Conservation (phyloP, 2,113 vertebrate species). For the Sinocyclocheilus maitianheensis region DNA sequence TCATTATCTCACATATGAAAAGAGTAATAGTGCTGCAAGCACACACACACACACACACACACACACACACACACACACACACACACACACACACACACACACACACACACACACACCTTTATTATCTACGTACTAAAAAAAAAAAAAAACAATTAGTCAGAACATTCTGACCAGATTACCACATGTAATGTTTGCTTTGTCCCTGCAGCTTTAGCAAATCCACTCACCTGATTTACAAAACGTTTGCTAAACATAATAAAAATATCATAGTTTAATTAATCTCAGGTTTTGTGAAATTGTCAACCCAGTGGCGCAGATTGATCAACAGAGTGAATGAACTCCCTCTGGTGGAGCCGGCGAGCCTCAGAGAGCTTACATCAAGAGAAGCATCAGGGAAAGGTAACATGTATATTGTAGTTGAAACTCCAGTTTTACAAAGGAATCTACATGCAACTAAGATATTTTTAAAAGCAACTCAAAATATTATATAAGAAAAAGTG, state of each 20-base stretch:
- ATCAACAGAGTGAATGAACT: neutral
- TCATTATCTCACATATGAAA: neutral
- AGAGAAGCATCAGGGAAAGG: neutral
- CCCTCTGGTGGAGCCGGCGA: neutral
- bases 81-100: too few relatives aligned
- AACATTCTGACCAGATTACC: neutral
- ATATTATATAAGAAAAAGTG: neutral
- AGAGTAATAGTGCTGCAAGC: neutral
- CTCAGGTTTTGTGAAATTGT: neutral
- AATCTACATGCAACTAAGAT: neutral
- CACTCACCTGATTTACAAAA: neutral
- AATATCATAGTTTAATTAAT: neutral
- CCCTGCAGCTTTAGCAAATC: neutral
- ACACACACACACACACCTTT: too few relatives aligned
- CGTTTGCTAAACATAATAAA: neutral
- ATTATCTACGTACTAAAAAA: neutral
- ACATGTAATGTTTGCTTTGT: neutral
- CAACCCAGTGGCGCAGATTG: neutral
- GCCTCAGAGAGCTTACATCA: neutral
- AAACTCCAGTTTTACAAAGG: neutral
- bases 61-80: too few relatives aligned
- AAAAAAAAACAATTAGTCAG: neutral
- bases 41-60: neutral
- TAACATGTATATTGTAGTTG: neutral
- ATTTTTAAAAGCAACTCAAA: neutral